Evolutionary conservation across 2,113 vertebrate genomes (phyloP), one percentile per base, ranked within the genome.

Genomic region (Ploceus nigricollis): DNA sequence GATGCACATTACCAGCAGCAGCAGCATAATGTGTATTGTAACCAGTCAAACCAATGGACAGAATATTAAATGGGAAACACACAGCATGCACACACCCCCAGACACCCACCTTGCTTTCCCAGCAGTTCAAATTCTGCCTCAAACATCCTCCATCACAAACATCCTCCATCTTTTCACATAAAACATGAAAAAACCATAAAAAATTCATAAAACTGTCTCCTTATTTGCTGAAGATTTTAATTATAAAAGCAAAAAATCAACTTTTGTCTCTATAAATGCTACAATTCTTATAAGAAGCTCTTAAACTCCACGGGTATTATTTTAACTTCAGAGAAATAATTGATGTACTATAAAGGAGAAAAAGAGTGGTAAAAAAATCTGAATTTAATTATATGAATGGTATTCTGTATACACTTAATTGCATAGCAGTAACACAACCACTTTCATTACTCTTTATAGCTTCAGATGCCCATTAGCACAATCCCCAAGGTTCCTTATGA

Each of bases 391-490:
- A 94, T 6, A 44, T 70, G 92, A 93, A 91, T 76, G 56, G 88
- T 80, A 78, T 84, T 93, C 95, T 61, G 31, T 84, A 91, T 92
- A 95, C 83, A 94, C 64, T 87, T 96, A 95, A 95, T 56, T 51
- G 89, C 93, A 56, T 47, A 54, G 91, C 89, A 86, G 85, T 83
- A 94, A 95, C 60, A 95, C 93, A 76, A 93, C 68, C 65, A 79
- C 94, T 95, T 95, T 95, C 96, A 96, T 97, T 96, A 97, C 88
- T 87, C 70, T 95, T 98, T 95, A 97, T 82, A 89, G 96, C 94
- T 95, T 93, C 86, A 94, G 40, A 88, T 96, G 94, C 93, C 97
- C 96, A 95, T 97, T 88, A 96, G 92, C 82, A 79, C 83, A 94
- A 65, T 96, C 91, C 97, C 94, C 72, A 44, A 96, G 93, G 92